Evolutionary conservation across 2,113 vertebrate species (phyloP), one percentile per base, ranked within the genome.

Genomic region (Mormyrus iriodes): DNA sequence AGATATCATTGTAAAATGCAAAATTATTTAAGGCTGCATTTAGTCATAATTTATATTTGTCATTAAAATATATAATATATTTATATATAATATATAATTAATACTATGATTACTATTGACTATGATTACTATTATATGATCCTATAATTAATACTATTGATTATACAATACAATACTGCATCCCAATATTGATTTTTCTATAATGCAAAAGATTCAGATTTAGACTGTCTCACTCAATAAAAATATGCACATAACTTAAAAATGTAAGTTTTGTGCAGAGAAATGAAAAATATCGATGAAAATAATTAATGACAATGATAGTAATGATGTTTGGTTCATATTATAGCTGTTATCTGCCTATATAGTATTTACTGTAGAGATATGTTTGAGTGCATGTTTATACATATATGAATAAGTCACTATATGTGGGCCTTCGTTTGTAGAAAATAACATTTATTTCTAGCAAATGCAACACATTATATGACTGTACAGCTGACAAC

Each of bases 401-500:
- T 73, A 65, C 8, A 61, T 27, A 61, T 27, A 65, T 0, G 27
- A 65, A 85, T 69, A 48, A 88, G n/a, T 83, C 88, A 89, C 39
- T 65, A 52, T 69, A 88, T 35, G 44, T 76, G 61, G 44, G 3
- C 55, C 61, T n/a, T 1, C 58, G 10, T 82, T 92, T 93, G 91
- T 96, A 96, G 97, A 98, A 98, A 99, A 99, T 99, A 98, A 97
- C 97, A 97, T 99, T 99, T 99, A 99, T 99, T 99, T 97, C 96
- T 97, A 97, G 94, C 93, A 97, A 97, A 96, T 97, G 96, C 94
- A 95, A 95, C 96, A 98, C 96, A 97, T 95, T 96, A 94, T 95
- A 95, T 95, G 95, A 96, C 93, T 95, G 93, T 95, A 96, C 94
- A 95, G 93, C 93, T 96, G 95, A 94, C 94, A 96, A 96, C 96